Conservation (phyloP, 2,888 invertebrate species). For the Aproaerema taeniolella region DNA sequence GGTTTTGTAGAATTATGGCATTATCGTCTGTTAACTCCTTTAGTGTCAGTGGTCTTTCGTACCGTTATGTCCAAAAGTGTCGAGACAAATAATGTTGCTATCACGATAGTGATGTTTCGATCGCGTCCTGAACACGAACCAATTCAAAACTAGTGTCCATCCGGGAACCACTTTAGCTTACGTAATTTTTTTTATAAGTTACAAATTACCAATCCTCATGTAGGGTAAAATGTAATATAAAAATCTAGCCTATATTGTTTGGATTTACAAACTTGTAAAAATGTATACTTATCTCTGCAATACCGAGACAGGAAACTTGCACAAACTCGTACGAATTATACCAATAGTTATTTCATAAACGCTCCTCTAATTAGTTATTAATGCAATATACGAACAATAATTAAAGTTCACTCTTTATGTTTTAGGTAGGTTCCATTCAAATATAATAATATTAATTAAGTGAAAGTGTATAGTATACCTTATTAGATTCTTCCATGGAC, state of each 20-base stretch:
- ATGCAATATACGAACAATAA: slow-evolving; percentile 68
- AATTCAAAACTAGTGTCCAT: slow-evolving; percentile 28
- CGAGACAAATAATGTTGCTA: too few relatives aligned
- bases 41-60: too few relatives aligned
- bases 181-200: slow-evolving; percentile 54
- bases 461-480: slow-evolving; percentile 69
- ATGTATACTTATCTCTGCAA: slow-evolving; percentile 58
- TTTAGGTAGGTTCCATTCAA: slow-evolving; percentile 73
- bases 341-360: slow-evolving; percentile 43
- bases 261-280: slow-evolving; percentile 54
- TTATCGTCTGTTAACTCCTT: too few relatives aligned
- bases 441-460: slow-evolving; percentile 70
- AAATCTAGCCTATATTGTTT: slow-evolving; percentile 55
- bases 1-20: too few relatives aligned
- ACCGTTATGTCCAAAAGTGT: too few relatives aligned
- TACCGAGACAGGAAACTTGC: slow-evolving; percentile 59
- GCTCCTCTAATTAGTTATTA: slow-evolving; percentile 41
- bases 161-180: slow-evolving; percentile 48
- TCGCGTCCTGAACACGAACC: slow-evolving; percentile 5
- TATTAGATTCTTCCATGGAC: slow-evolving; percentile 58
- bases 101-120: slow-evolving; percentile 2
- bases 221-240: slow-evolving; percentile 63
- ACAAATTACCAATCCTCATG: slow-evolving; percentile 53
- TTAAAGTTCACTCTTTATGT: slow-evolving; percentile 29
- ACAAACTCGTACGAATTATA: slow-evolving; percentile 65